phyloP scores from a whole-genome alignment of 2,888 invertebrate species.

The Melanostoma mellinum region DNA sequence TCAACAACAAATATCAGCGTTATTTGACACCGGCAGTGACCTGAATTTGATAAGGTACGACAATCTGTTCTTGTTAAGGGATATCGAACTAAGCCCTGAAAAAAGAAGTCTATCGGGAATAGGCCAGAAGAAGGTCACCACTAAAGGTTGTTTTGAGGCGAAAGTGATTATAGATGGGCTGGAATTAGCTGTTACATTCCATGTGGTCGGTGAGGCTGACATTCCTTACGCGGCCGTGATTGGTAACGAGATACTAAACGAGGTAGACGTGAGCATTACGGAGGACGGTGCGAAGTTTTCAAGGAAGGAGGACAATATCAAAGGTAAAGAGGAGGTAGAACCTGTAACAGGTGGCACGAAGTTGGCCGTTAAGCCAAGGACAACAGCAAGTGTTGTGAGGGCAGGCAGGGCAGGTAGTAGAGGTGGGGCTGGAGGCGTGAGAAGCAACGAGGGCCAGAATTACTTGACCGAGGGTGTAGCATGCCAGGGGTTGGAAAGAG shows the following conservation, averaged over 20 bases:
- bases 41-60: slow-evolving; percentile 32
- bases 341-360: no score
- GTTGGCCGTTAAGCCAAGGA: background rate
- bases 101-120: slow-evolving; percentile 30
- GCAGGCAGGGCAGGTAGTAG: background rate
- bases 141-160: slow-evolving; percentile 28
- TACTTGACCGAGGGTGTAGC: background rate
- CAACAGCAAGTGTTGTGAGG: background rate
- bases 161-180: slow-evolving; percentile 18
- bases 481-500: background rate
- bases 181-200: slow-evolving; percentile 39
- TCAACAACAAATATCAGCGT: slow-evolving; percentile 28
- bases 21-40: slow-evolving; percentile 62
- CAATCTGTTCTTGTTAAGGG: slow-evolving; percentile 20
- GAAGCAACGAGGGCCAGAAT: background rate
- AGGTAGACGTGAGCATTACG: slow-evolving; percentile 18
- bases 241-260: slow-evolving; percentile 37
- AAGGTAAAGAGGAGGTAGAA: no score
- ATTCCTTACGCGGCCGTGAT: slow-evolving; percentile 47
- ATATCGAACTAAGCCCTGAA: background rate
- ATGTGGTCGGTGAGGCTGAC: slow-evolving; percentile 43
- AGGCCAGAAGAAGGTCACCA: slow-evolving; percentile 1
- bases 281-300: background rate
- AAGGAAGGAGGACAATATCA: no score
- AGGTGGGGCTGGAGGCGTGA: background rate